Evolutionary conservation across 2,888 invertebrate species (phyloP).

Genomic region (Argyresthia goedartella): DNA sequence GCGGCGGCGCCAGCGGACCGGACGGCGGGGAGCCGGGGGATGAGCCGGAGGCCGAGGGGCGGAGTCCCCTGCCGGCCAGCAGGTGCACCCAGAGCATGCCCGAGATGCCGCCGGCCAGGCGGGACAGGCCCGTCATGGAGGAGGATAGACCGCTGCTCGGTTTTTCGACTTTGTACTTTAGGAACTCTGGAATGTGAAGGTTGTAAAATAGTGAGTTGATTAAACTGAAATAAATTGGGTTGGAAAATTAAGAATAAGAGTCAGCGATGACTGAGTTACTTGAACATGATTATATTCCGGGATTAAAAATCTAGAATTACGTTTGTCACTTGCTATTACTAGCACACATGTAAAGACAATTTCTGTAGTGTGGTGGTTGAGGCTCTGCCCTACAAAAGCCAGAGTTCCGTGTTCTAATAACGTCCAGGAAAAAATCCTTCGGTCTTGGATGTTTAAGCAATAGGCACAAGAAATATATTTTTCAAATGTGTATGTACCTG

Average conservation of each 20-base stretch:
- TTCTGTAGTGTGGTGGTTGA: too few relatives aligned
- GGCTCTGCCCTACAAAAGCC: too few relatives aligned
- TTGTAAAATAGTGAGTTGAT: neutral
- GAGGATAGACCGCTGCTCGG: conserved; percentile 68
- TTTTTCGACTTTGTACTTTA: conserved; percentile 92
- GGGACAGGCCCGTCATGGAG: conserved; percentile 67
- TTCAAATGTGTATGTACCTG: too few relatives aligned
- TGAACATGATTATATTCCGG: too few relatives aligned
- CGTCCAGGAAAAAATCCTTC: too few relatives aligned
- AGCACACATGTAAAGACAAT: too few relatives aligned
- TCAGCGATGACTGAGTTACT: too few relatives aligned
- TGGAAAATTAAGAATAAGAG: neutral
- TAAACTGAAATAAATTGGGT: neutral
- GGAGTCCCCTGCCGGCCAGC: conserved; percentile 87
- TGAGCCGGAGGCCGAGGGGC: conserved; percentile 77
- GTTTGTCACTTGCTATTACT: too few relatives aligned
- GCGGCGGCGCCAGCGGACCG: conserved; percentile 65
- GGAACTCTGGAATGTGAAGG: conserved; percentile 75
- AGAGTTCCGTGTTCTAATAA: too few relatives aligned
- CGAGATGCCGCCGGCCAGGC: conserved; percentile 73
- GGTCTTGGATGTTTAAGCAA: too few relatives aligned
- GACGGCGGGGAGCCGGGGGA: conserved; percentile 81
- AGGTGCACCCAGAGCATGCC: conserved; percentile 93
- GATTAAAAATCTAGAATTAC: too few relatives aligned
- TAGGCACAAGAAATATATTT: too few relatives aligned